Evolutionary conservation across 2,797 vertebrate species (phyloP).

Genomic region (Champsocephalus esox): DNA sequence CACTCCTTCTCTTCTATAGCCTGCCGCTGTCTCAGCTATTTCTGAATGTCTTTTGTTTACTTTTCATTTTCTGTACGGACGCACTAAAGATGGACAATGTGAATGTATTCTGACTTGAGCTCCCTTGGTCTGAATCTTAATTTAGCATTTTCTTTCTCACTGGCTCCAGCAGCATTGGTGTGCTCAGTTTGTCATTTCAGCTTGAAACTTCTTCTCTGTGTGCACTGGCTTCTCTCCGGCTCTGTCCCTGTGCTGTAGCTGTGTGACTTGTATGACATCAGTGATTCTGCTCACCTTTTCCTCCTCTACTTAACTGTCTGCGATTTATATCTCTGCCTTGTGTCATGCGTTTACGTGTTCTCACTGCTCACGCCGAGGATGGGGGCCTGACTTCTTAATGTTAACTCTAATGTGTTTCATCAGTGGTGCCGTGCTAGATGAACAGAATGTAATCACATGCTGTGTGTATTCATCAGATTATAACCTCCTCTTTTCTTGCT

Average conservation of each 20-base stretch:
- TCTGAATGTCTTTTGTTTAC: conserved; percentile 50
- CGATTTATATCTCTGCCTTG: conserved; percentile 68
- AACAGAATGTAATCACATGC: conserved; percentile 65
- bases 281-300: conserved; percentile 74
- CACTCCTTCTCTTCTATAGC: conserved; percentile 63
- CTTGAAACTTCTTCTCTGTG: conserved; percentile 64
- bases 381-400: conserved; percentile 60
- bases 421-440: conserved; percentile 63
- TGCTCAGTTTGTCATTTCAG: conserved; percentile 74
- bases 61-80: conserved; percentile 39
- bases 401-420: conserved; percentile 64
- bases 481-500: conserved; percentile 66
- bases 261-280: conserved; percentile 77
- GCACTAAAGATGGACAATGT: conserved; percentile 50
- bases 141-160: conserved; percentile 72
- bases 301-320: conserved; percentile 64
- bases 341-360: conserved; percentile 59
- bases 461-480: conserved; percentile 68
- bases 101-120: conserved; percentile 81
- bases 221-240: conserved; percentile 65
- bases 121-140: conserved; percentile 58
- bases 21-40: conserved; percentile 51
- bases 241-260: conserved; percentile 67
- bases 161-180: conserved; percentile 73
- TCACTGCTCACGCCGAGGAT: conserved; percentile 60